Evolutionary conservation across 2,888 invertebrate species (phyloP).

Genomic region (Aleiodes leptofemur): DNA sequence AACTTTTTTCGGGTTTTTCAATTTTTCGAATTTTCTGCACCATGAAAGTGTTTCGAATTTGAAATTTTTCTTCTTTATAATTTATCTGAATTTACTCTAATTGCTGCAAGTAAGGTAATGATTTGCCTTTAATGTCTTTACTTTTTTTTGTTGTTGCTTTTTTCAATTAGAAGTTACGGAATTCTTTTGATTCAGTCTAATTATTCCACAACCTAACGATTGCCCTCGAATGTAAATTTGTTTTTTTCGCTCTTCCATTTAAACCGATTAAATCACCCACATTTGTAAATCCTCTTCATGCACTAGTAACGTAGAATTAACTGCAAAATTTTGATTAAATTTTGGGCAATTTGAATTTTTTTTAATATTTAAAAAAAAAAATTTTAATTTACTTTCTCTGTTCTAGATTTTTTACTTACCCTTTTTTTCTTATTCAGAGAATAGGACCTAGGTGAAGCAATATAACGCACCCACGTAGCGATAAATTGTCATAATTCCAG

Average conservation of each 20-base stretch:
- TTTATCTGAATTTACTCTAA: background rate
- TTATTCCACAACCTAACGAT: conserved; percentile 13
- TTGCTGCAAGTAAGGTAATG: conserved; percentile 14
- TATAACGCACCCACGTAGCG: conserved; percentile 11
- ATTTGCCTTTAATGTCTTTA: conserved; percentile 4
- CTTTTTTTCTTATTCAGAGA: background rate
- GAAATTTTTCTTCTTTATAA: too few relatives aligned
- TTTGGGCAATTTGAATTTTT: too few relatives aligned
- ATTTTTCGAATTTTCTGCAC: too few relatives aligned
- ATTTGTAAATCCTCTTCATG: conserved; percentile 18
- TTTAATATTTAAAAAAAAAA: background rate
- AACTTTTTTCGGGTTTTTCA: too few relatives aligned
- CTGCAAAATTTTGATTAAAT: too few relatives aligned
- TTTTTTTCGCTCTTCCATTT: conserved; percentile 13
- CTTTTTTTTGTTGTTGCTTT: background rate
- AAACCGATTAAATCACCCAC: conserved; percentile 18
- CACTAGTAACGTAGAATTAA: conserved; percentile 8
- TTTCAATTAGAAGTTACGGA: background rate
- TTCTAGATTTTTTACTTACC: background rate
- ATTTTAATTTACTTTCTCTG: conserved; percentile 4
- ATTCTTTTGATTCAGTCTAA: conserved; percentile 1
- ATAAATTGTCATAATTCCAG: conserved; percentile 5
- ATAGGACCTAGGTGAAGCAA: background rate
- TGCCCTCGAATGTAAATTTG: conserved; percentile 31
- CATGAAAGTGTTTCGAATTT: too few relatives aligned